A percentile compares a stretch with the other conserved stretches of the same genome.
Evolutionary conservation across 2,888 invertebrate species (phyloP).

Genomic region (Tromatobia lineatoria): DNA sequence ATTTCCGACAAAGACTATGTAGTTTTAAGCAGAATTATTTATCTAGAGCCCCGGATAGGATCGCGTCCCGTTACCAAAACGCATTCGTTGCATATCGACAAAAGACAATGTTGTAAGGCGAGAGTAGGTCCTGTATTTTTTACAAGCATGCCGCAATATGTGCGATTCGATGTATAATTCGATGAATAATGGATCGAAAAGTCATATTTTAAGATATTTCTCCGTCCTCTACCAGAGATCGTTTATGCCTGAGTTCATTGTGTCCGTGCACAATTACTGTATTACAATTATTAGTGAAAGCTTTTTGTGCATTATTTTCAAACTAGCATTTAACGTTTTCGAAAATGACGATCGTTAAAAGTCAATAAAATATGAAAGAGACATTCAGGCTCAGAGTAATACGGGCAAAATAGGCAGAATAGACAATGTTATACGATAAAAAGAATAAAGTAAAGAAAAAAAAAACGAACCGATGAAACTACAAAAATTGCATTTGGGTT

Average conservation of each 20-base stretch:
- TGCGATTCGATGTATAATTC: not conserved
- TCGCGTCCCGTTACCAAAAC: not conserved
- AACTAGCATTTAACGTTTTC: not conserved
- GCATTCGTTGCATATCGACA: not conserved
- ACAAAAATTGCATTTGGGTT: not conserved
- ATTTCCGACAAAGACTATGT: not conserved
- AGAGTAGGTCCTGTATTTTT: not conserved
- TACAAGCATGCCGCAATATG: not conserved
- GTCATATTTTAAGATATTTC: not conserved
- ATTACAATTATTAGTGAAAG: not conserved
- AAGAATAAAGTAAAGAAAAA: constrained; percentile 3
- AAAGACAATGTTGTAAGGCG: not conserved
- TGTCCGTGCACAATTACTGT: not conserved
- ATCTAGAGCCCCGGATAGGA: not conserved
- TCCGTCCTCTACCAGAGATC: not conserved
- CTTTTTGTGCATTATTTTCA: not conserved
- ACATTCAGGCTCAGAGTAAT: not conserved
- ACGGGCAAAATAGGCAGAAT: constrained; percentile 5
- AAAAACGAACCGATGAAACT: constrained; percentile 20
- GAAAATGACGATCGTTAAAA: constrained; percentile 33
- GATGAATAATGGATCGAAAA: not conserved
- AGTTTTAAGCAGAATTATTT: not conserved
- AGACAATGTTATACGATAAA: constrained; percentile 32
- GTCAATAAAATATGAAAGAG: constrained; percentile 39
- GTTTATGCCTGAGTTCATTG: not conserved